These are phyloP conservation scores for Alauda arvensis DNA, from an alignment of 2,797 vertebrate genomes.

Conservation along the genomic window DNA sequence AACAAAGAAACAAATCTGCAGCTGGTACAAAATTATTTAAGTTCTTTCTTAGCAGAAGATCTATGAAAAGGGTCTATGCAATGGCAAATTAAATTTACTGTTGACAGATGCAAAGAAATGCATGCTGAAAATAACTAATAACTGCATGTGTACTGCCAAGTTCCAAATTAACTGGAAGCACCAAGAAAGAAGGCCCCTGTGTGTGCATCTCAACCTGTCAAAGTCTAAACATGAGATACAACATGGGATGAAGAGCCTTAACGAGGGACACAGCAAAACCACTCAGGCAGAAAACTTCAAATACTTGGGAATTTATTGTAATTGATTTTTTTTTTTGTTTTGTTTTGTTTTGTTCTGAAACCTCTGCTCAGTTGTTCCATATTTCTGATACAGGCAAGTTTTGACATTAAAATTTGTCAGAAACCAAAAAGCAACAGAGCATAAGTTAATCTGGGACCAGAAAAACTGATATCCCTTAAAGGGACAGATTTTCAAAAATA, in stretches of 20 bases:
- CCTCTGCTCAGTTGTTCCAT: background rate
- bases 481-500: background rate
- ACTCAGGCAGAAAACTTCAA: background rate
- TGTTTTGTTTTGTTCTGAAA: background rate
- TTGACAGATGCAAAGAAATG: conserved; percentile 25
- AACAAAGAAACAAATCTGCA: conserved; percentile 19
- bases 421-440: background rate
- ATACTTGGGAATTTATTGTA: background rate
- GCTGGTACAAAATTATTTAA: conserved; percentile 23
- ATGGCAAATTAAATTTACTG: conserved; percentile 35
- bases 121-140: conserved; percentile 30
- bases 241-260: background rate
- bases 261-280: background rate
- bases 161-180: conserved; percentile 24
- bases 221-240: background rate
- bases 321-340: background rate
- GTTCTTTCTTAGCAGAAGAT: conserved; percentile 9
- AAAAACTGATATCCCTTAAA: background rate
- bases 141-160: background rate
- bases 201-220: background rate
- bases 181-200: background rate
- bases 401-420: background rate
- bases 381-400: background rate
- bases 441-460: background rate
- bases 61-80: background rate